phyloP scores from a whole-genome alignment of 2,888 invertebrate species.

The Pseudococcus viburni region DNA sequence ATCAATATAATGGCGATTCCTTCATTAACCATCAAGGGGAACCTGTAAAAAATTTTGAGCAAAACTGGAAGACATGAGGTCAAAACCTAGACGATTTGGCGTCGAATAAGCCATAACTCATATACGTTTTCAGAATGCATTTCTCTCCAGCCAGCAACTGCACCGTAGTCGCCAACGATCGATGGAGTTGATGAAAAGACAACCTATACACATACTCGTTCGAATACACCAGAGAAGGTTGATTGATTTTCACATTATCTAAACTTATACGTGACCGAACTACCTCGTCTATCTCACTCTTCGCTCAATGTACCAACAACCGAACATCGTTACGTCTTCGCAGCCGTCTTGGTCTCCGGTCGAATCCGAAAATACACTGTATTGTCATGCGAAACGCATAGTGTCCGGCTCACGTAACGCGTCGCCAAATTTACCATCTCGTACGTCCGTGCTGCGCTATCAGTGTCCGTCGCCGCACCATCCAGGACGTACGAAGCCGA shows the following conservation, averaged over 20 bases:
- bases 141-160: not conserved
- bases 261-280: constrained; percentile 35
- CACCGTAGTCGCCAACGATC: not conserved
- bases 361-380: constrained; percentile 1
- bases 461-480: not conserved
- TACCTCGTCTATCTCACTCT: not conserved
- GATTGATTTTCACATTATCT: constrained; percentile 42
- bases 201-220: not conserved
- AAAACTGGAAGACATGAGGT: no score
- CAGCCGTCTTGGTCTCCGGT: not conserved
- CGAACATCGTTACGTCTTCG: not conserved
- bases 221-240: not conserved
- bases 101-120: no score
- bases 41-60: no score
- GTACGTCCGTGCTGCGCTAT: not conserved
- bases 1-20: no score
- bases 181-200: not conserved
- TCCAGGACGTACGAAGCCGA: not conserved
- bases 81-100: no score
- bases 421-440: constrained; percentile 38
- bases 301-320: no score
- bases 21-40: no score
- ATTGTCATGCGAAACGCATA: constrained; percentile 36
- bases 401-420: constrained; percentile 38
- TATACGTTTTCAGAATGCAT: not conserved